These are phyloP conservation scores for Podarcis raffonei DNA, from an alignment of 2,113 vertebrate species.

Conservation along the genomic window DNA sequence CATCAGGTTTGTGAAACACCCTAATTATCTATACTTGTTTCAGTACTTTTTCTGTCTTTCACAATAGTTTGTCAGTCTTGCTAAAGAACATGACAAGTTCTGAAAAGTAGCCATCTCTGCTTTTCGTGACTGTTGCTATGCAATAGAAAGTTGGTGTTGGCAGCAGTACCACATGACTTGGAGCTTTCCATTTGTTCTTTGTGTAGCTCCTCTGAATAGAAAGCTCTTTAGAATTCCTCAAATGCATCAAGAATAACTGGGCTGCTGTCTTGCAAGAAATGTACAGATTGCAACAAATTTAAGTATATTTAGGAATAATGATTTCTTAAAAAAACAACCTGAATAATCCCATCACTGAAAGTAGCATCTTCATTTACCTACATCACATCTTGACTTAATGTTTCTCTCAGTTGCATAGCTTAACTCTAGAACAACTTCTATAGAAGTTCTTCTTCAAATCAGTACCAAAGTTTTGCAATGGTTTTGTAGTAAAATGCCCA, in stretches of 20 bases:
- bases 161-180: not conserved
- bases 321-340: too few relatives aligned
- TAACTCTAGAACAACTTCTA: not conserved
- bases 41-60: too few relatives aligned
- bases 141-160: not conserved
- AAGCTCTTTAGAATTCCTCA: not conserved
- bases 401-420: not conserved
- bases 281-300: not conserved
- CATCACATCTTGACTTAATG: not conserved
- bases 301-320: not conserved
- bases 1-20: not conserved
- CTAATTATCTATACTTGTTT: slow-evolving; percentile 6
- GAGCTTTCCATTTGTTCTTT: slow-evolving; percentile 9
- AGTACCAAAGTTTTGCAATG: too few relatives aligned
- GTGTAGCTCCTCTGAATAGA: not conserved
- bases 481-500: too few relatives aligned
- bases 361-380: not conserved
- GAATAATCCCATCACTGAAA: not conserved
- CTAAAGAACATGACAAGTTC: not conserved
- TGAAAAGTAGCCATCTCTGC: not conserved
- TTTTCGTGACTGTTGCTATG: slow-evolving; percentile 8
- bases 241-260: not conserved
- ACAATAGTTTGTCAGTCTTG: not conserved
- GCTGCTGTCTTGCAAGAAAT: not conserved
- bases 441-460: too few relatives aligned